Conservation (phyloP, 2,888 invertebrate genomes). For the Stenodera caucasica region DNA sequence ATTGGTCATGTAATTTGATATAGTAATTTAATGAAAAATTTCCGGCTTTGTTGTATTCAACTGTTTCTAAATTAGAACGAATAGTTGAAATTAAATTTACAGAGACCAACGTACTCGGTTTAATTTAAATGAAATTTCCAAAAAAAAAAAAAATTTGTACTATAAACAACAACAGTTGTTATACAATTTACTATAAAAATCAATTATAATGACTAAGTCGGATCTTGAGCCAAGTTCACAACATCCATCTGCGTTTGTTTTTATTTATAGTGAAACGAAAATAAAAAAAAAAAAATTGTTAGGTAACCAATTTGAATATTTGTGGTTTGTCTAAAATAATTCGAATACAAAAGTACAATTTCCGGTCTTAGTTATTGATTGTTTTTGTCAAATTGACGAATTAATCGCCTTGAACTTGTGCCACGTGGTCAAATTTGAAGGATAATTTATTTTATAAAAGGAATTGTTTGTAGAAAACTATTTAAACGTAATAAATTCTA, state of each 20-base stretch:
- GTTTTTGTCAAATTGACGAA: too few species aligned
- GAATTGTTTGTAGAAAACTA: too few species aligned
- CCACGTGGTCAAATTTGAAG: too few species aligned
- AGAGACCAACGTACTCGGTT: not conserved
- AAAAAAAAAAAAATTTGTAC: not conserved
- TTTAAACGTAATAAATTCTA: too few species aligned
- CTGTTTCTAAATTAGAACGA: not conserved
- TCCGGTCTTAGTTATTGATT: too few species aligned
- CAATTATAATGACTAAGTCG: not conserved
- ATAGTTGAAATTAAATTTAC: not conserved
- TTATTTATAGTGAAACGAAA: not conserved
- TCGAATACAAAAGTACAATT: too few species aligned
- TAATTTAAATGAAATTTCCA: not conserved
- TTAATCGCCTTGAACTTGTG: too few species aligned
- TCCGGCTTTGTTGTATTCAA: not conserved
- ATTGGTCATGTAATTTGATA: not conserved
- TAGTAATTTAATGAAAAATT: not conserved
- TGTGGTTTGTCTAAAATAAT: not conserved
- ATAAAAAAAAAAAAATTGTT: not conserved
- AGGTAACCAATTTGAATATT: not conserved
- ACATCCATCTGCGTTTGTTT: not conserved
- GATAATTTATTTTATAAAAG: too few species aligned
- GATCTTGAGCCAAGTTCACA: not conserved
- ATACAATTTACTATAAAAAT: not conserved
- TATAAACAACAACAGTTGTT: not conserved